Percentiles rank a stretch among this genome's conserved stretches.
Conservation (phyloP, 2,113 vertebrate species). For the Crotalus viridis region DNA sequence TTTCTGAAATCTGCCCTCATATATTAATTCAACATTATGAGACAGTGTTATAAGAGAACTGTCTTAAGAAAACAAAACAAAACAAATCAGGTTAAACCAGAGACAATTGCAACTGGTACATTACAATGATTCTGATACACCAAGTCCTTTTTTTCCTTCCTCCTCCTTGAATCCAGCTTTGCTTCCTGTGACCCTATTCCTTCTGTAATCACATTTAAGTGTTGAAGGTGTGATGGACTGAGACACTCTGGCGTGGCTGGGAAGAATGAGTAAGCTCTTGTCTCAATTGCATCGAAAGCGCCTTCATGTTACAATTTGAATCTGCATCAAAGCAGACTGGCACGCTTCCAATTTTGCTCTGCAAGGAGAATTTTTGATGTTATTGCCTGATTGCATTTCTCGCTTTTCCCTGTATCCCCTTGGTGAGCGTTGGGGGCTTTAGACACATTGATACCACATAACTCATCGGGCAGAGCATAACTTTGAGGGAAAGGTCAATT, state of each 20-base stretch:
- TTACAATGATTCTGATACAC: background rate
- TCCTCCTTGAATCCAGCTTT: background rate
- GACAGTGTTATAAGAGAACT: background rate
- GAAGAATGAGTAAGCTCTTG: no score
- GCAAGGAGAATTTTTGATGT: background rate
- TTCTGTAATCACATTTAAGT: background rate
- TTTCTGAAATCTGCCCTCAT: background rate
- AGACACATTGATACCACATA: background rate
- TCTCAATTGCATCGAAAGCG: background rate
- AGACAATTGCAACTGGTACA: background rate
- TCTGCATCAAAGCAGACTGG: background rate
- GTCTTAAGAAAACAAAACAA: background rate
- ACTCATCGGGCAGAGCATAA: background rate
- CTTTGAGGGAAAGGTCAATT: background rate
- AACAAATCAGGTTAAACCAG: background rate
- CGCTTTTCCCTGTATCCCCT: background rate
- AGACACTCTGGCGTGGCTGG: background rate
- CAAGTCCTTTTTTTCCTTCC: accelerated
- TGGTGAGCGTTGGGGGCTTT: background rate
- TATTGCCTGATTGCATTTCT: background rate
- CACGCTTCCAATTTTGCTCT: background rate
- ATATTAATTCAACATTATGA: background rate
- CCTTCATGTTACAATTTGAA: background rate
- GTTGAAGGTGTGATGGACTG: background rate
- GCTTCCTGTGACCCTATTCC: background rate